Conservation (phyloP, 1,140 invertebrate species). For the Vollenhovia emeryi region DNA sequence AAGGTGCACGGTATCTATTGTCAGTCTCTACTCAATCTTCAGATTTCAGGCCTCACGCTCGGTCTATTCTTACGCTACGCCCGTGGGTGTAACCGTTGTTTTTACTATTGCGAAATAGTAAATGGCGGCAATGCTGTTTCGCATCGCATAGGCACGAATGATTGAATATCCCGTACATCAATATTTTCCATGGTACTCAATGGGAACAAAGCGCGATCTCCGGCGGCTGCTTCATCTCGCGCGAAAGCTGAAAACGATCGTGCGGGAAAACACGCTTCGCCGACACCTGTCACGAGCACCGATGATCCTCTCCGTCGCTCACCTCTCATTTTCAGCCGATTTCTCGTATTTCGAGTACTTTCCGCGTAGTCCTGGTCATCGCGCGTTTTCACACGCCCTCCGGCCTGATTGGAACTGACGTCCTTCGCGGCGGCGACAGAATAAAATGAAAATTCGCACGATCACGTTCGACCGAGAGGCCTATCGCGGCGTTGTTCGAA, state of each 20-base stretch:
- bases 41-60: too few relatives aligned
- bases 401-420: constrained; percentile 66
- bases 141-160: constrained; percentile 28
- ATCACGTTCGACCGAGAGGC: background rate
- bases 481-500: background rate
- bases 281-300: constrained; percentile 72
- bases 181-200: constrained; percentile 50
- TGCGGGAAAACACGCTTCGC: constrained; percentile 62
- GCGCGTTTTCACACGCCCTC: constrained; percentile 43
- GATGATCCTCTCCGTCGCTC: constrained; percentile 71
- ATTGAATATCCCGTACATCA: constrained; percentile 27
- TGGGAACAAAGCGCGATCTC: constrained; percentile 53
- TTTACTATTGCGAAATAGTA: background rate
- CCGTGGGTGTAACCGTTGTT: background rate
- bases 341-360: constrained; percentile 72
- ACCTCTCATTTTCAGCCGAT: constrained; percentile 75
- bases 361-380: constrained; percentile 37
- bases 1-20: too few relatives aligned
- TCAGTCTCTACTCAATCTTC: too few relatives aligned
- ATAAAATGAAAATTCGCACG: constrained; percentile 49
- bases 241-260: constrained; percentile 41
- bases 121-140: background rate
- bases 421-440: constrained; percentile 39
- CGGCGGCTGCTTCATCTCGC: constrained; percentile 61
- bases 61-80: too few relatives aligned